A percentile compares a stretch with the other conserved stretches of the same genome.
These are phyloP conservation scores for Orthonevra nobilis DNA, from an alignment of 2,888 invertebrate genomes.

Conservation along the genomic window DNA sequence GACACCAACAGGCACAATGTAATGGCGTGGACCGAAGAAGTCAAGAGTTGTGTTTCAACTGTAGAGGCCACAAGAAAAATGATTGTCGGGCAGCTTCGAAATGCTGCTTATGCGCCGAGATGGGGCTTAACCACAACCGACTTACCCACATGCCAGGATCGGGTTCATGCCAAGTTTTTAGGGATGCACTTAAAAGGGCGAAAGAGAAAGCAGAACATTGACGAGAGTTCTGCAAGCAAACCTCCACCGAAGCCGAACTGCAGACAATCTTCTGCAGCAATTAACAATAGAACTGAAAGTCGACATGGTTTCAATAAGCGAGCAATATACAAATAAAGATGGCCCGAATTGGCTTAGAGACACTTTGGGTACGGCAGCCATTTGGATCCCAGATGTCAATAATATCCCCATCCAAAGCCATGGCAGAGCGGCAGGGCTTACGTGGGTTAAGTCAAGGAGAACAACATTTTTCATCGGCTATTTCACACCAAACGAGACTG, in stretches of 20 bases:
- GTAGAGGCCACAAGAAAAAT: constrained; percentile 6
- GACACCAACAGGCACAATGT: constrained; percentile 1
- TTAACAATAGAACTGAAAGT: constrained; percentile 2
- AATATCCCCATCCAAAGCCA: neutral
- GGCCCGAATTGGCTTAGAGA: constrained; percentile 6
- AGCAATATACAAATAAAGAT: constrained; percentile 9
- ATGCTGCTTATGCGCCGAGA: no score
- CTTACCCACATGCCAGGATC: neutral
- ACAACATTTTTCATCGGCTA: neutral
- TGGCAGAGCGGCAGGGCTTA: neutral
- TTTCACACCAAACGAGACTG: neutral
- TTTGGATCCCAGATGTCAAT: constrained; percentile 25
- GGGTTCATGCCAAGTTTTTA: neutral
- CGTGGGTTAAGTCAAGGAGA: neutral
- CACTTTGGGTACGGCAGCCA: constrained; percentile 5
- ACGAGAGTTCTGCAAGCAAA: constrained; percentile 22
- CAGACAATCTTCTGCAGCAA: constrained; percentile 15
- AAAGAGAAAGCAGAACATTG: neutral
- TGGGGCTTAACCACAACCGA: no score
- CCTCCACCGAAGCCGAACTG: constrained; percentile 29
- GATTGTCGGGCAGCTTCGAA: no score
- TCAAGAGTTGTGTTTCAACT: neutral
- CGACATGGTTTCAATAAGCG: constrained; percentile 23
- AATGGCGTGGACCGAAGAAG: neutral
- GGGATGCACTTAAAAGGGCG: neutral